A percentile compares a stretch with the other conserved stretches of the same genome.
phyloP scores from a whole-genome alignment of 2,113 vertebrate species.

The Dasyornis broadbenti region DNA sequence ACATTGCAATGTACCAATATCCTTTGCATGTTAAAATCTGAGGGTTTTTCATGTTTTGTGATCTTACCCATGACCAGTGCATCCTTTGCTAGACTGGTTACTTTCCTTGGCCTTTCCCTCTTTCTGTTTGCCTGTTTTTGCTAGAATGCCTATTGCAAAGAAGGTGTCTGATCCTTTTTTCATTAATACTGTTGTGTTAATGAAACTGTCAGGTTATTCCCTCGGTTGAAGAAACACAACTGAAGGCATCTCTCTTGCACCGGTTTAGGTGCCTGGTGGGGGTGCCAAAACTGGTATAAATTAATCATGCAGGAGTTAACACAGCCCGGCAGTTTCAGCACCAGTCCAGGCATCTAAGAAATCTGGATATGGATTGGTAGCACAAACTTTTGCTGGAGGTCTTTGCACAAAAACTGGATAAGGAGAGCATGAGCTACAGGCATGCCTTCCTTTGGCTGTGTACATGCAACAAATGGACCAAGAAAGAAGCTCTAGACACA shows the following conservation, averaged over 20 bases:
- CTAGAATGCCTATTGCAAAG: background rate
- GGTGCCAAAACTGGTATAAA: background rate
- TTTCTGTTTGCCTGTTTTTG: background rate
- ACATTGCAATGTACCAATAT: background rate
- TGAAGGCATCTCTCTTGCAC: background rate
- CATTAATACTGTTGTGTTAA: background rate
- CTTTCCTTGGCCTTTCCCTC: background rate
- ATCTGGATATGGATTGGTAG: background rate
- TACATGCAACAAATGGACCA: background rate
- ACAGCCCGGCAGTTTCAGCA: background rate
- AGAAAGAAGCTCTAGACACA: background rate
- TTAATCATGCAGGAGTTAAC: background rate
- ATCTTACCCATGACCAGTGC: background rate
- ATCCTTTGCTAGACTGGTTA: background rate
- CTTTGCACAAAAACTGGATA: background rate
- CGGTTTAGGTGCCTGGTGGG: background rate
- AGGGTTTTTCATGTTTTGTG: background rate
- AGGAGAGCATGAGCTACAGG: background rate
- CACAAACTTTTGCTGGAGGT: background rate
- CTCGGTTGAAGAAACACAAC: background rate
- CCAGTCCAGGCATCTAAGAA: background rate
- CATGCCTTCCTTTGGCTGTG: background rate
- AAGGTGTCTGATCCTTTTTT: background rate
- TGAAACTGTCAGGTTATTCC: background rate
- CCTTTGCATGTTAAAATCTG: background rate